Base-by-base conservation (phyloP, 1,140 invertebrate species). In the Trachymyrmex cornetzi region DNA sequence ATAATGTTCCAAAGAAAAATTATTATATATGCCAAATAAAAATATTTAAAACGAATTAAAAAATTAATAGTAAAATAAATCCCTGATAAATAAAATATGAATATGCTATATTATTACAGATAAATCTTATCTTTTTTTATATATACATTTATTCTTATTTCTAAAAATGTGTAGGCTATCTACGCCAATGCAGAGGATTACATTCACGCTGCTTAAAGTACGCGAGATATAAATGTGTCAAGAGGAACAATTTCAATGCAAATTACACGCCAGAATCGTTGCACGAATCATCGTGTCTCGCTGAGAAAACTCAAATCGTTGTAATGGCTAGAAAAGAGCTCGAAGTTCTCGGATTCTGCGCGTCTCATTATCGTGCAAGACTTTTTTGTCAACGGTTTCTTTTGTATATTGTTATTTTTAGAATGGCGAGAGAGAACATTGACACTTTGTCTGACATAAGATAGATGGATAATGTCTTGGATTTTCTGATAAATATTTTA, bases 191-290 rank as follows among this genome's bases (percentile, higher is more conserved):
- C 3, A 14, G 1, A 44, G 30, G 48, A 57, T 81, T 55, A 55
- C 22, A 0, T 77, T 75, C 24, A 14, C 19, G 71, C 57, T 71
- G 30, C 24, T 57, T 1, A 16, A 11, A 80, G 5, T 44, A 57
- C 6, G 50, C 64, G 48, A 81, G 30, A 57, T 24, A 69, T 30
- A n/a, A 38, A 34, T 11, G 34, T 30, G 55, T 77, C 38, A 48
- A n/a, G 34, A 81, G 63, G 16, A 38, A 24, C 30, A 27, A 81
- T 71, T 81, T 71, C 9, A n/a, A 81, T 81, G 77, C 64, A 81
- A 81, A 81, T 71, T 14, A 12, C 64, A 16, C 4, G 19, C n/a
- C 9, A 30, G 24, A 27, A 27, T 34, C 72, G 72, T 75, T n/a
- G 72, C 30, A 53, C 38, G 53, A 85, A 85, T 88, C 72, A 86